Conservation (phyloP, 2,113 vertebrate species). For the Mola mola region DNA sequence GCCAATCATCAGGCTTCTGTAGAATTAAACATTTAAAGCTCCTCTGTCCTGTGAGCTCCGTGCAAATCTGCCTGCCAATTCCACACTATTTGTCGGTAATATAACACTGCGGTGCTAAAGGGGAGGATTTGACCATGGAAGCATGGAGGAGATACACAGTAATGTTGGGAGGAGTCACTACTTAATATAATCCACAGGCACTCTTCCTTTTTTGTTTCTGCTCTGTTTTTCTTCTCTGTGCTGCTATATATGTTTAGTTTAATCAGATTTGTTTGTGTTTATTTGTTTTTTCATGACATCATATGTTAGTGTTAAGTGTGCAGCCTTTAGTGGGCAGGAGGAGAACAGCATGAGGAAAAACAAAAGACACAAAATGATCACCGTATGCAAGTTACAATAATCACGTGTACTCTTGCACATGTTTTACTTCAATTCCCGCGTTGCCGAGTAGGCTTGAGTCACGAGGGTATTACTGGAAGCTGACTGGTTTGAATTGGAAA, state of each 20-base stretch:
- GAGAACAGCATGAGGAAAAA: conserved; percentile 7
- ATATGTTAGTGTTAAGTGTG: conserved; percentile 2
- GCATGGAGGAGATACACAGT: not conserved
- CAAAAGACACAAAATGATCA: not conserved
- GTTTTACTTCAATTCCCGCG: conserved; percentile 38
- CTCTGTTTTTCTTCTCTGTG: conserved; percentile 17
- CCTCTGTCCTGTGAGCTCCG: conserved; percentile 59
- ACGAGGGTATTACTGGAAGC: conserved; percentile 46
- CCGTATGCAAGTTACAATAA: conserved; percentile 2
- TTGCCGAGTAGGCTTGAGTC: conserved; percentile 28
- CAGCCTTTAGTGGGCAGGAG: not conserved
- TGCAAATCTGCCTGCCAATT: conserved; percentile 60
- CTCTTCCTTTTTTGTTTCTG: conserved; percentile 3
- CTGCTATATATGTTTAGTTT: not conserved
- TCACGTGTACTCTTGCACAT: not conserved
- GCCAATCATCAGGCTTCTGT: conserved; percentile 42
- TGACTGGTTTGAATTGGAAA: conserved; percentile 42
- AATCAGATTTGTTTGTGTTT: conserved; percentile 18
- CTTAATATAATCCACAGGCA: not conserved
- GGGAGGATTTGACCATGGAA: conserved; percentile 21
- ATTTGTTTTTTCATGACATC: conserved; percentile 36
- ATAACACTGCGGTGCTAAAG: conserved; percentile 28
- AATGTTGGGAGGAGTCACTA: conserved; percentile 13
- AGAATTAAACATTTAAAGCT: conserved; percentile 56
- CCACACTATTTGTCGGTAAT: conserved; percentile 46